A percentile compares a stretch with the other conserved stretches of the same genome.
Evolutionary conservation across 2,888 invertebrate genomes (phyloP).

Genomic region (Xestia c-nigrum): DNA sequence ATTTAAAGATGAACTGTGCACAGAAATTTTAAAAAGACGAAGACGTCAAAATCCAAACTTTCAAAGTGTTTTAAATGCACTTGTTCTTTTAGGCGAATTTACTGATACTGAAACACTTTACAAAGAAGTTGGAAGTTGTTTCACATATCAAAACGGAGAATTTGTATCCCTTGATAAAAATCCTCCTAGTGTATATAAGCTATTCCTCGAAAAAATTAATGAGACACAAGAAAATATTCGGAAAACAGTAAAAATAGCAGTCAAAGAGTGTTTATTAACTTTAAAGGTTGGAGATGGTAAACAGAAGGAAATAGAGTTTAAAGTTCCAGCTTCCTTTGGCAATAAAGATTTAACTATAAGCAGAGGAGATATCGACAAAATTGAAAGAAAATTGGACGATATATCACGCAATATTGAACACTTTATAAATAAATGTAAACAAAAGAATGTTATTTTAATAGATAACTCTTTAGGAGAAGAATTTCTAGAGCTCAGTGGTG

Average conservation of each 20-base stretch:
- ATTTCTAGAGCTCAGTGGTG: conserved; percentile 30
- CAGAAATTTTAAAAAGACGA: conserved; percentile 28
- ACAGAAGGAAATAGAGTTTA: no score
- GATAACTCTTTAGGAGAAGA: conserved; percentile 34
- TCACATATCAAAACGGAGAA: conserved; percentile 31
- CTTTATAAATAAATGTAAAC: conserved; percentile 22
- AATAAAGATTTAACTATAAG: conserved; percentile 49
- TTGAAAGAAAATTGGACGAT: conserved; percentile 35
- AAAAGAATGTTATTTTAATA: conserved; percentile 19
- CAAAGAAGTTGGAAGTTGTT: conserved; percentile 1
- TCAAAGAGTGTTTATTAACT: conserved; percentile 19
- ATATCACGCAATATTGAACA: conserved; percentile 13
- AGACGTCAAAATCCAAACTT: not conserved
- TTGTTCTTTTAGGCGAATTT: not conserved
- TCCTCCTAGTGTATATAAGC: not conserved
- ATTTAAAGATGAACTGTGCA: conserved; percentile 35
- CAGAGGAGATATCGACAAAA: conserved; percentile 21
- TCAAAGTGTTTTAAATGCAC: not conserved
- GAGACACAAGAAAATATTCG: conserved; percentile 13
- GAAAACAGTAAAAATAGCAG: conserved; percentile 25
- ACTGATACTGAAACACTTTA: not conserved
- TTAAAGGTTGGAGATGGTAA: no score
- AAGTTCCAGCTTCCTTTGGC: conserved; percentile 53
- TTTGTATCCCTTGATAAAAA: conserved; percentile 32
- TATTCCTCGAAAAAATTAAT: conserved; percentile 23